Evolutionary conservation across 53 echinoderm and acorn worm genomes (phyloP).

Genomic region (Temnopleurus reevesii): DNA sequence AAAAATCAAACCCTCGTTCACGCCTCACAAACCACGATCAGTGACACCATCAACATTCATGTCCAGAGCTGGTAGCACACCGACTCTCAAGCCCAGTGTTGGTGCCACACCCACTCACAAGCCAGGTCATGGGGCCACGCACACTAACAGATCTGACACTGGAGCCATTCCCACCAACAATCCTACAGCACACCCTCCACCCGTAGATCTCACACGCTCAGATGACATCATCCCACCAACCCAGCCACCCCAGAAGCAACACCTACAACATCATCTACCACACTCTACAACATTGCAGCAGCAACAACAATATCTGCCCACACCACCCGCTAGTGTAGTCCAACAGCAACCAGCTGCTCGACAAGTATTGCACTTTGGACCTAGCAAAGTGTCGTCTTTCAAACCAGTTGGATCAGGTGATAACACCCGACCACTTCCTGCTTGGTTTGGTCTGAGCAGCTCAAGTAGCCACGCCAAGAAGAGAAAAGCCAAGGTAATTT

Average conservation of each 20-base stretch:
- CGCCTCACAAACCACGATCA: slow-evolving; percentile 13
- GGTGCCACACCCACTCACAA: neutral
- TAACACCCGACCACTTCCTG: neutral
- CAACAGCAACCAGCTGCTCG: neutral
- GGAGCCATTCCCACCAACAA: neutral
- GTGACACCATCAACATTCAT: neutral
- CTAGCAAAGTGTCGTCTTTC: neutral
- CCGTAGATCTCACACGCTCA: neutral
- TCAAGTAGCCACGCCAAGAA: slow-evolving; percentile 12
- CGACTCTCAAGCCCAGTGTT: neutral
- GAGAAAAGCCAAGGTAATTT: slow-evolving; percentile 41
- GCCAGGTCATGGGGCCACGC: neutral
- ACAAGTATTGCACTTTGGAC: neutral
- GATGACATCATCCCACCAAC: slow-evolving; percentile 53
- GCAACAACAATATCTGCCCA: neutral
- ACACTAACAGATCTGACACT: neutral
- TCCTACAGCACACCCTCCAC: neutral
- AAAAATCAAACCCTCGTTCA: slow-evolving; percentile 38
- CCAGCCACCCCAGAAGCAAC: neutral
- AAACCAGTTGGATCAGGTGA: neutral
- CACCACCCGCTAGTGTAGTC: neutral
- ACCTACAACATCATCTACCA: slow-evolving; percentile 2
- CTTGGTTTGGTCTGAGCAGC: neutral
- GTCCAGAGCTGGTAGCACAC: neutral
- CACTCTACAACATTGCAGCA: neutral